phyloP scores from a whole-genome alignment of 2,113 vertebrate species.

The Caranx ignobilis region DNA sequence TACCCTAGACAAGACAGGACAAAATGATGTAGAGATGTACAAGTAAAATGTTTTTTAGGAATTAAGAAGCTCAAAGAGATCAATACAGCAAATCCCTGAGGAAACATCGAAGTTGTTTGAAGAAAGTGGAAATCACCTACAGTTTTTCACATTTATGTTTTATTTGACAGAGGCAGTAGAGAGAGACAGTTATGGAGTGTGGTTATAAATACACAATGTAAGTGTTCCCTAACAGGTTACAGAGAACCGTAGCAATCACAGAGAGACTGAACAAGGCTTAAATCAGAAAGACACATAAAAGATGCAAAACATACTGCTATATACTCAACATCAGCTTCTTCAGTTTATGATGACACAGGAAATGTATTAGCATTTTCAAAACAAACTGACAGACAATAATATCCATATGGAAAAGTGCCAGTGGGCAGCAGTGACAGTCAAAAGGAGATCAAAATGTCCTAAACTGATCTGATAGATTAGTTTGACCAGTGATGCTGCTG shows the following conservation, averaged over 20 bases:
- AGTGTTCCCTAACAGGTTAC: not conserved
- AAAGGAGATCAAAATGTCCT: constrained; percentile 46
- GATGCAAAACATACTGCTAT: not conserved
- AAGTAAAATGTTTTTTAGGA: not conserved
- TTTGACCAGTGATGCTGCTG: constrained; percentile 26
- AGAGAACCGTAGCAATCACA: not conserved
- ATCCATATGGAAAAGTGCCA: constrained; percentile 20
- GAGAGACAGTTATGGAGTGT: too few relatives aligned
- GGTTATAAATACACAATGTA: not conserved
- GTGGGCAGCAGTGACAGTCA: constrained; percentile 27
- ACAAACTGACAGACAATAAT: not conserved
- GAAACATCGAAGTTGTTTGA: too few relatives aligned
- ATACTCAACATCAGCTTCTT: not conserved
- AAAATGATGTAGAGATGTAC: not conserved
- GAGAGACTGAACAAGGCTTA: not conserved
- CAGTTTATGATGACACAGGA: not conserved
- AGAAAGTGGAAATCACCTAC: too few relatives aligned
- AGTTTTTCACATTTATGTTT: too few relatives aligned
- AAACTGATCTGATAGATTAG: constrained; percentile 61
- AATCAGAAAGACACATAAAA: not conserved
- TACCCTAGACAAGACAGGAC: not conserved
- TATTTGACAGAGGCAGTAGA: too few relatives aligned
- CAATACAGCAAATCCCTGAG: too few relatives aligned
- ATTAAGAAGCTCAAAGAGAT: too few relatives aligned
- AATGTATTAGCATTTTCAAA: not conserved